Conservation (phyloP, 1,140 invertebrate genomes). For the Zaprionus ghesquierei region DNA sequence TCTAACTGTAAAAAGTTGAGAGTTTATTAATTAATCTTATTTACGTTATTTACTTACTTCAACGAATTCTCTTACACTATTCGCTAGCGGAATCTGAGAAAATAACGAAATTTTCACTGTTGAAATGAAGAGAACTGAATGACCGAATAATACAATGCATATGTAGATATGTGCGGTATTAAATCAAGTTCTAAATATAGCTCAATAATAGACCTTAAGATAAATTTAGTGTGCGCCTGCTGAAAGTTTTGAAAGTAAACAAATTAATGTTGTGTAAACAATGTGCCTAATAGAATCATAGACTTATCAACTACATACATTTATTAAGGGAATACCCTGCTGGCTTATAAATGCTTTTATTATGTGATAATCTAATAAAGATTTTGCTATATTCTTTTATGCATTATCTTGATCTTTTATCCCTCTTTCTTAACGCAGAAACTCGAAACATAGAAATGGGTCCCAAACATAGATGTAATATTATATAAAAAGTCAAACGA, state of each 20-base stretch:
- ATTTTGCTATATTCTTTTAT: not conserved
- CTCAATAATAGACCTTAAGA: not conserved
- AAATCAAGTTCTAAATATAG: conserved; percentile 22
- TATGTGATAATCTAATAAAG: not conserved
- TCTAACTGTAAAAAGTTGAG: not conserved
- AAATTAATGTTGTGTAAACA: not conserved
- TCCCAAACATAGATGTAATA: not conserved
- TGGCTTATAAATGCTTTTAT: no score
- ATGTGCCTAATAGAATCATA: not conserved
- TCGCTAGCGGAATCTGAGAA: not conserved
- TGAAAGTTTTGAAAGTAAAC: not conserved
- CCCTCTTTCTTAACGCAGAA: not conserved
- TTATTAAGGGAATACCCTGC: no score
- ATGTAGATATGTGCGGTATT: not conserved
- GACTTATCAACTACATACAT: not conserved
- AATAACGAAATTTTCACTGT: not conserved
- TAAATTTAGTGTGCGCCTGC: not conserved
- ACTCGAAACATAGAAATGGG: not conserved
- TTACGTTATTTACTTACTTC: not conserved
- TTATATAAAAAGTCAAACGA: conserved; percentile 1
- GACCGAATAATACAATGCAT: not conserved
- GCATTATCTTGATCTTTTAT: not conserved
- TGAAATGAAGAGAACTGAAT: not conserved
- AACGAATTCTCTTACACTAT: not conserved
- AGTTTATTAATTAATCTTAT: not conserved